These are phyloP conservation scores for Ochropleura plecta DNA, from an alignment of 2,888 invertebrate species.

Conservation along the genomic window DNA sequence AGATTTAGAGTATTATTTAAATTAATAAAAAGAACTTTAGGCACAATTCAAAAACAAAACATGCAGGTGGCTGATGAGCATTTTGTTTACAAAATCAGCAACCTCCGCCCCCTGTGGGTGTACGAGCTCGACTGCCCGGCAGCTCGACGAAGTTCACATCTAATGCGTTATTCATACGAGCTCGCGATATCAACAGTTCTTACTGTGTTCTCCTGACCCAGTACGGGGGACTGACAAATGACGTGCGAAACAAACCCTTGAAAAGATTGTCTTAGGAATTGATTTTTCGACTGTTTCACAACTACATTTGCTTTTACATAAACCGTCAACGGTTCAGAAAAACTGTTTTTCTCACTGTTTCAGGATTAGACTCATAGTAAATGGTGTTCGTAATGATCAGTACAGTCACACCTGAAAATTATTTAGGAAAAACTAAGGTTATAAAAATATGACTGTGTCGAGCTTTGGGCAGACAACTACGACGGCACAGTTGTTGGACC, in stretches of 20 bases:
- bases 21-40: not conserved
- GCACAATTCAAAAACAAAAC: not conserved
- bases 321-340: not conserved
- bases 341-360: not conserved
- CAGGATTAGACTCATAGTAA: not conserved
- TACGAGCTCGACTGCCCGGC: not conserved
- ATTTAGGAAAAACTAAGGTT: not conserved
- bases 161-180: constrained; percentile 57
- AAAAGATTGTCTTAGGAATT: not conserved
- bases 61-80: constrained; percentile 8
- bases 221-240: constrained; percentile 15
- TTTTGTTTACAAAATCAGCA: not conserved
- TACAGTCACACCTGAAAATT: not conserved
- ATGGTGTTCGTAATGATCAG: not conserved
- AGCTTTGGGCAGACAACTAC: not conserved
- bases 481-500: not conserved
- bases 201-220: constrained; percentile 51
- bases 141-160: constrained; percentile 37
- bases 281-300: not conserved
- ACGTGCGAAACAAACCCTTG: constrained; percentile 1
- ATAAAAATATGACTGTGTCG: not conserved
- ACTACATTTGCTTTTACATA: not conserved
- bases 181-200: constrained; percentile 46
- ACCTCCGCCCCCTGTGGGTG: constrained; percentile 4
- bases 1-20: not conserved